Percentiles rank a stretch among this genome's conserved stretches.
Evolutionary conservation across 2,113 vertebrate genomes (phyloP).

Genomic region (Cromileptes altivelis): DNA sequence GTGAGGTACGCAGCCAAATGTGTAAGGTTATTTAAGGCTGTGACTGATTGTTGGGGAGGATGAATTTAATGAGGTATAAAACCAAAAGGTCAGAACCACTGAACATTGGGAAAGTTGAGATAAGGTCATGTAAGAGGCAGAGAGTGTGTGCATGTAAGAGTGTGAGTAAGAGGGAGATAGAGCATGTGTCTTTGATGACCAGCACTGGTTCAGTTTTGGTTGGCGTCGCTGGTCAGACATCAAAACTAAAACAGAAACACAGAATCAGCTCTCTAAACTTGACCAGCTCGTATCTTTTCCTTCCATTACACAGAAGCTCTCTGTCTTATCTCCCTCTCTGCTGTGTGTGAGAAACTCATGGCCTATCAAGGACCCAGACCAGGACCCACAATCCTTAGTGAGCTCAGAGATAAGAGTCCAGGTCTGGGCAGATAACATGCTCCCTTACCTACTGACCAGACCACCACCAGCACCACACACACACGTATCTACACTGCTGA

Average conservation of each 20-base stretch:
- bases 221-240: constrained; percentile 55
- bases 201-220: constrained; percentile 20
- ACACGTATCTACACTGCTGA: background rate
- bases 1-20: background rate
- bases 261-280: constrained; percentile 25
- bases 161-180: background rate
- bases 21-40: background rate
- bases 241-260: constrained; percentile 36
- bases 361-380: constrained; percentile 32
- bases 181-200: constrained; percentile 33
- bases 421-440: constrained; percentile 37
- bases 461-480: background rate
- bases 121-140: constrained; percentile 3
- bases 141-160: background rate
- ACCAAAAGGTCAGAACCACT: constrained; percentile 4
- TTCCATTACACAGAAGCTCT: constrained; percentile 60
- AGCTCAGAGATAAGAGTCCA: constrained; percentile 63
- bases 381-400: constrained; percentile 16
- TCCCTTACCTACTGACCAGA: constrained; percentile 19
- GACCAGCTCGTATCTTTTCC: constrained; percentile 54
- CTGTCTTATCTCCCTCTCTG: constrained; percentile 2
- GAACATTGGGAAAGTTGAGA: constrained; percentile 28
- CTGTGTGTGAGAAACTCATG: background rate
- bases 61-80: constrained; percentile 26
- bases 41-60: background rate